phyloP scores from a whole-genome alignment of 1,140 invertebrate genomes.

The Rhagoletis pomonella region DNA sequence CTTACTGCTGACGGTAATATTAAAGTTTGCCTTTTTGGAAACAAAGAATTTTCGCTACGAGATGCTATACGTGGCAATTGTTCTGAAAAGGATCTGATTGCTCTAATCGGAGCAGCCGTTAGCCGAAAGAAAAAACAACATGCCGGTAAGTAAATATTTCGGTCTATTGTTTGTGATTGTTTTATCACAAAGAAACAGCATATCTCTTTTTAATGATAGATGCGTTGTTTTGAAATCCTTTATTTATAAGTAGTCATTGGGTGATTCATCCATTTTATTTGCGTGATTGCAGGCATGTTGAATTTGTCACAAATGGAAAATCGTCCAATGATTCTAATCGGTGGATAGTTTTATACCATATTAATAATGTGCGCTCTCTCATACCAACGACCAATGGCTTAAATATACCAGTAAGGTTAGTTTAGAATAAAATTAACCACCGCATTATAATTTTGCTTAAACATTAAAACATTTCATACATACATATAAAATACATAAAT shows the following conservation, averaged over 20 bases:
- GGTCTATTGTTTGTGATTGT: too few relatives aligned
- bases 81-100: conserved; percentile 82
- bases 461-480: neutral
- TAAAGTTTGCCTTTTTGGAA: conserved; percentile 95
- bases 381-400: neutral
- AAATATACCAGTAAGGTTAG: conserved; percentile 23
- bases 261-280: conserved; percentile 54
- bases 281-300: conserved; percentile 91
- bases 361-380: neutral
- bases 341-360: conserved; percentile 83
- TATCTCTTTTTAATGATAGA: too few relatives aligned
- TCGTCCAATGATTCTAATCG: conserved; percentile 99
- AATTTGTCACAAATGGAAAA: conserved; percentile 95
- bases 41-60: conserved; percentile 92
- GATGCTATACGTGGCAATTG: conserved; percentile 83
- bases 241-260: conserved; percentile 54
- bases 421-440: conserved; percentile 51
- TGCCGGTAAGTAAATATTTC: conserved; percentile 82
- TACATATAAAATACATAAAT: neutral
- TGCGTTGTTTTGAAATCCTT: neutral
- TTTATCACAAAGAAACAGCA: too few relatives aligned
- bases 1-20: conserved; percentile 94
- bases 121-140: conserved; percentile 92
- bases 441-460: neutral
- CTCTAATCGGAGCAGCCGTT: conserved; percentile 86